Conservation (phyloP, 2,888 invertebrate species). For the Dicycla oo region DNA sequence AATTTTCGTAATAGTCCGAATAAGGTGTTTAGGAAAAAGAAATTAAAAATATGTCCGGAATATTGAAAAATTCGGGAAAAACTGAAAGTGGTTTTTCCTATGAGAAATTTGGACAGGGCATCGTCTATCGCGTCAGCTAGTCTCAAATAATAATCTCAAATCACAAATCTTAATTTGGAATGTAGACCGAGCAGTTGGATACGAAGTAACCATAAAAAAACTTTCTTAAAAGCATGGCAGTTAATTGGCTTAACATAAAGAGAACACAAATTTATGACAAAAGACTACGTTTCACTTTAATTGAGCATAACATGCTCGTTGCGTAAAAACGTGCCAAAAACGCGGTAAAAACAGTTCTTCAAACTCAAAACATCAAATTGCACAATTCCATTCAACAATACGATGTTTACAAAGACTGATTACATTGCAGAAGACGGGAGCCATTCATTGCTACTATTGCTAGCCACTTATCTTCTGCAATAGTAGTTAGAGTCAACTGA, state of each 20-base stretch:
- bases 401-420: slow-evolving; percentile 50
- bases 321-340: not conserved
- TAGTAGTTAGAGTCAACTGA: slow-evolving; percentile 52
- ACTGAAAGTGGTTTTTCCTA: too few relatives aligned
- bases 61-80: too few relatives aligned
- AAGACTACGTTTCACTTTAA: not conserved
- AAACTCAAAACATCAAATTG: slow-evolving; percentile 1
- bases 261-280: not conserved
- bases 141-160: too few relatives aligned
- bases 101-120: too few relatives aligned
- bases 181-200: too few relatives aligned
- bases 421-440: slow-evolving; percentile 24
- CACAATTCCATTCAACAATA: slow-evolving; percentile 4
- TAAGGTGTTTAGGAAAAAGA: too few relatives aligned
- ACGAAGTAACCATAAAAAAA: too few relatives aligned
- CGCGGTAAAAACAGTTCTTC: not conserved
- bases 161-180: too few relatives aligned
- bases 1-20: too few relatives aligned
- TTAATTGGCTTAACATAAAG: not conserved
- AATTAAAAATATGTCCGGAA: too few relatives aligned
- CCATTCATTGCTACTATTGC: slow-evolving; percentile 36
- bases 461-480: slow-evolving; percentile 52
- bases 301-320: not conserved
- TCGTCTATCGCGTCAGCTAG: too few relatives aligned
- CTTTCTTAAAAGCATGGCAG: not conserved